These are phyloP conservation scores for Eucidaris tribuloides DNA, from an alignment of 35 echinoderm and acorn worm genomes.

Conservation along the genomic window DNA sequence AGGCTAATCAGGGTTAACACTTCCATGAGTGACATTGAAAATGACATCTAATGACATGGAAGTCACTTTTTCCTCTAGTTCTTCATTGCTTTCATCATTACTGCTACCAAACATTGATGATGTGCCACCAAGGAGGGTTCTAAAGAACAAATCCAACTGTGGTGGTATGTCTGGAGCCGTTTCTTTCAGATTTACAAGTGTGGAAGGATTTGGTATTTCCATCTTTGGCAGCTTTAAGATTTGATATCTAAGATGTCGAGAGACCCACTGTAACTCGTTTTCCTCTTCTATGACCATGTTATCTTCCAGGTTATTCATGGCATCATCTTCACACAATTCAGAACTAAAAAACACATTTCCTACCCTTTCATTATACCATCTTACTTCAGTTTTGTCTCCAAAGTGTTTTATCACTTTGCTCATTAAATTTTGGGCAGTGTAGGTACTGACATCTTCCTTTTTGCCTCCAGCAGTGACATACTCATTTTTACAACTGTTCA, in stretches of 20 bases:
- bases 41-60: conserved; percentile 67
- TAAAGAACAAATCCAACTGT: conserved; percentile 67
- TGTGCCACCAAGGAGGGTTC: conserved; percentile 60
- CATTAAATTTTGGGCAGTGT: conserved; percentile 47
- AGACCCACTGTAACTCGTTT: conserved; percentile 54
- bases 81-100: conserved; percentile 36
- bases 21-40: conserved; percentile 58
- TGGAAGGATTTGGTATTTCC: conserved; percentile 62
- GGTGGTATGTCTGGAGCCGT: conserved; percentile 51
- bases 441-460: neutral
- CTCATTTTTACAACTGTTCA: neutral
- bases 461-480: conserved; percentile 19
- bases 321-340: conserved; percentile 39
- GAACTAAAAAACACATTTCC: conserved; percentile 75
- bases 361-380: conserved; percentile 5
- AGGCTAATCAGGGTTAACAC: conserved; percentile 74
- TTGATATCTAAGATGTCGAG: conserved; percentile 56
- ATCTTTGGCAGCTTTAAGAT: conserved; percentile 52
- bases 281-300: conserved; percentile 18
- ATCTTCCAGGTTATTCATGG: conserved; percentile 29
- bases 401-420: conserved; percentile 57
- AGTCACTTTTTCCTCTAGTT: conserved; percentile 61
- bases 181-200: conserved; percentile 68
- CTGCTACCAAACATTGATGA: neutral
- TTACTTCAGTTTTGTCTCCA: conserved; percentile 5